These are phyloP conservation scores for Amphibalanus amphitrite DNA, from an alignment of 1,140 invertebrate species.

Conservation along the genomic window DNA sequence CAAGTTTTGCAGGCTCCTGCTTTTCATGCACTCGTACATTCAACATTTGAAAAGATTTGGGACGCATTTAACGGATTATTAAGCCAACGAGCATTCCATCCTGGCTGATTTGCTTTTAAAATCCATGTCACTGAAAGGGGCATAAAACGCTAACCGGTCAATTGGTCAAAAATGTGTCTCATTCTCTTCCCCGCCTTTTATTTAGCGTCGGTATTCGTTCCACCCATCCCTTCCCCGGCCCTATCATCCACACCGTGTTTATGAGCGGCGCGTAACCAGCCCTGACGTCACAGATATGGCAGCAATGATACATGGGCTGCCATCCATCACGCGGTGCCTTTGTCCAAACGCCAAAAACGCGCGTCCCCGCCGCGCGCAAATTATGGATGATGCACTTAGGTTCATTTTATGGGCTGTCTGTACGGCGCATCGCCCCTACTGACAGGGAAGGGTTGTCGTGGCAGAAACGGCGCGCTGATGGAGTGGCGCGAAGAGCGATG, in stretches of 20 bases:
- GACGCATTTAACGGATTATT: no score
- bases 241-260: not conserved
- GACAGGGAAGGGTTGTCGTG: not conserved
- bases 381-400: slow-evolving; percentile 1
- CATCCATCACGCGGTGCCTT: not conserved
- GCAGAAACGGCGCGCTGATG: not conserved
- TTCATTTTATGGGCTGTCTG: not conserved
- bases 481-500: not conserved
- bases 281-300: not conserved
- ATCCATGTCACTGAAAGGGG: no score
- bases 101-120: no score
- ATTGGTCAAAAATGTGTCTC: no score
- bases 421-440: not conserved
- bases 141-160: no score
- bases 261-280: not conserved
- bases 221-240: no score
- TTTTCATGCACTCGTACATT: no score
- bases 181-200: no score
- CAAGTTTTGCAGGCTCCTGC: no score
- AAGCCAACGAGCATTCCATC: no score
- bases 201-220: no score
- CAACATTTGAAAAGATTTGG: no score
- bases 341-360: not conserved
- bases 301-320: not conserved
- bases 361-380: not conserved